phyloP scores from a whole-genome alignment of 2,113 vertebrate genomes.

The Pristiophorus japonicus region DNA sequence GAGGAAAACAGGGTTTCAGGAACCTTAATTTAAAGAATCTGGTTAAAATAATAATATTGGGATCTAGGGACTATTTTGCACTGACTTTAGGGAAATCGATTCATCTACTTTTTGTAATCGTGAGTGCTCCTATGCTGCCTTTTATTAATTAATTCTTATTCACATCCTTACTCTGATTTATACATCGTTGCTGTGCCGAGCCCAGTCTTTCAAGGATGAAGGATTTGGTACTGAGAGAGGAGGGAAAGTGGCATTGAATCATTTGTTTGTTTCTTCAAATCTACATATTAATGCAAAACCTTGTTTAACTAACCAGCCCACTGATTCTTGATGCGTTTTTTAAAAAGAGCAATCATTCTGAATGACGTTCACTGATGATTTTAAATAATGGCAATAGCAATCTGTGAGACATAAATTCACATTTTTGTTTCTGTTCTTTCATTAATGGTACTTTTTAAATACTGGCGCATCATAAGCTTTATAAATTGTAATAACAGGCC shows the following conservation, averaged over 20 bases:
- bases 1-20: neutral
- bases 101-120: neutral
- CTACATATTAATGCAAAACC: neutral
- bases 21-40: neutral
- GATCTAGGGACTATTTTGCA: neutral
- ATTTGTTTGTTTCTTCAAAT: neutral
- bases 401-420: neutral
- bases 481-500: neutral
- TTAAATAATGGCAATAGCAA: neutral
- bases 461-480: neutral
- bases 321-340: neutral
- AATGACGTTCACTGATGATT: neutral
- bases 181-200: neutral
- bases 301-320: neutral
- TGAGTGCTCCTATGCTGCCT: neutral
- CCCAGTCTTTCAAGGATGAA: neutral
- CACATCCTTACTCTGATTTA: neutral
- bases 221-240: neutral
- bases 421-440: neutral
- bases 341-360: neutral
- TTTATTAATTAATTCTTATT: neutral
- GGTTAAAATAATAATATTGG: neutral
- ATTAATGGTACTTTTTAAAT: neutral
- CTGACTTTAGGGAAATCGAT: neutral
- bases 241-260: neutral